Evolutionary conservation across 2,888 invertebrate genomes (phyloP).

Genomic region (Scaptomyza caliginosa): DNA sequence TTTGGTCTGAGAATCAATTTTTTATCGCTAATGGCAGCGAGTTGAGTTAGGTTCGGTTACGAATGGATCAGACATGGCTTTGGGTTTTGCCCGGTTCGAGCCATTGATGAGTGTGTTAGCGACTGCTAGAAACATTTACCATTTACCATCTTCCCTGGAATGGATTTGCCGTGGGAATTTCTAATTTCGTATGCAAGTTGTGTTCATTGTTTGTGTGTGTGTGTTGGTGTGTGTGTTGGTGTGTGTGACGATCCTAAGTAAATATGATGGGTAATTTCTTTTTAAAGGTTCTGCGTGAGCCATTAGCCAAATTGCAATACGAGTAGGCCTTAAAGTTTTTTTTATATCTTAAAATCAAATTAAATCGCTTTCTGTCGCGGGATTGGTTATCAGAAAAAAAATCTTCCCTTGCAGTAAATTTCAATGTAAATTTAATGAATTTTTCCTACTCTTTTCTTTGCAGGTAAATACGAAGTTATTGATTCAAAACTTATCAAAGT

Average conservation of each 20-base stretch:
- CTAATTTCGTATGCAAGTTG: slow-evolving; percentile 74
- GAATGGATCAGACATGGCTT: slow-evolving; percentile 38
- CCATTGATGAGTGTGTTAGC: slow-evolving; percentile 68
- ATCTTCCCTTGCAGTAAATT: slow-evolving; percentile 7
- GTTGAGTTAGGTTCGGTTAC: slow-evolving; percentile 62
- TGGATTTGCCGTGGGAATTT: slow-evolving; percentile 77
- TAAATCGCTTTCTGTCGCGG: slow-evolving; percentile 55
- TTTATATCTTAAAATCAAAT: slow-evolving; percentile 63
- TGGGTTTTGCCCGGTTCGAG: slow-evolving; percentile 24
- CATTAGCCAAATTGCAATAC: slow-evolving; percentile 74
- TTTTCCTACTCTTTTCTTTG: neutral
- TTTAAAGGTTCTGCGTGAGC: slow-evolving; percentile 72
- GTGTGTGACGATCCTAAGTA: slow-evolving; percentile 61
- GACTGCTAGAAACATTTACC: slow-evolving; percentile 61
- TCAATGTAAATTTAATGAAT: neutral
- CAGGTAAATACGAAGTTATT: slow-evolving; percentile 7
- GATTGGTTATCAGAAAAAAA: neutral
- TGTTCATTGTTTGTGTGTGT: slow-evolving; percentile 38
- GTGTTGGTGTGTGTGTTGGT: slow-evolving; percentile 5
- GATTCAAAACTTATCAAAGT: neutral
- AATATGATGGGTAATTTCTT: slow-evolving; percentile 76
- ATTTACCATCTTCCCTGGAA: slow-evolving; percentile 41
- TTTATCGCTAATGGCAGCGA: slow-evolving; percentile 68
- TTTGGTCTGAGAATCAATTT: slow-evolving; percentile 53
- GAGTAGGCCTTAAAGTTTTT: slow-evolving; percentile 38